Base-by-base conservation (phyloP, 1,140 invertebrate species). In the Meteorus sp. region DNA sequence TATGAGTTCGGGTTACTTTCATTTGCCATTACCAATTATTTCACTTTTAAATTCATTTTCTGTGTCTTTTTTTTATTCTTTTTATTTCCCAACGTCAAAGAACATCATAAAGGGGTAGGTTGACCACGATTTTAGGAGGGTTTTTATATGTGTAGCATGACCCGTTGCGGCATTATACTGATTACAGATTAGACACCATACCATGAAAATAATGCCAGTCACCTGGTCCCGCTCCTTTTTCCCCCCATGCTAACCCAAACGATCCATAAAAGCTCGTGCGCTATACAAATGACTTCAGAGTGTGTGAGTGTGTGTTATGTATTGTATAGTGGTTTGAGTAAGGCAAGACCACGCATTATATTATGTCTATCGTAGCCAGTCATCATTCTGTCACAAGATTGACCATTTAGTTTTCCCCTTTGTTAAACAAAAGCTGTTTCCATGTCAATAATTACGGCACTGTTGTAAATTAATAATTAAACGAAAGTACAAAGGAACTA, bases 111-210 rank as follows among this genome's bases (percentile, higher is more conserved):
- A 56, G 35, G 44, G 31, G 51, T 43, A 31, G 15, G 20, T 45
- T 11, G 33, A 8, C 20, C 25, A 0, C 8, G 48, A 22, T 11
- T 29, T 23, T 35, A 60, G 43, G 53, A 58, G 47, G 61, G 60
- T 56, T 48, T 63, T 66, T 66, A 63, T 22, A n/a, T n/a, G 53
- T 33, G 55, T 69, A 27, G 65, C 66, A 62, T 70, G 67, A 69
- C 67, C 63, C 65, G 66, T 59, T 67, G 48, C 64, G 62, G 65
- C 39, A 64, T 66, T 68, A n/a, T n/a, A 60, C 68, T 67, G 69
- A 71, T 73, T 67, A 66, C 47, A 68, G 65, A 71, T 71, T 70
- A 69, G 66, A 64, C 63, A 62, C 56, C 27, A n/a, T n/a, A 53
- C 15, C 25, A 52, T 20, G 61, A 64, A 68, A 71, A 66, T 70